Evolutionary conservation across 2,888 invertebrate genomes (phyloP).

Genomic region (Pseudococcus longispinus): DNA sequence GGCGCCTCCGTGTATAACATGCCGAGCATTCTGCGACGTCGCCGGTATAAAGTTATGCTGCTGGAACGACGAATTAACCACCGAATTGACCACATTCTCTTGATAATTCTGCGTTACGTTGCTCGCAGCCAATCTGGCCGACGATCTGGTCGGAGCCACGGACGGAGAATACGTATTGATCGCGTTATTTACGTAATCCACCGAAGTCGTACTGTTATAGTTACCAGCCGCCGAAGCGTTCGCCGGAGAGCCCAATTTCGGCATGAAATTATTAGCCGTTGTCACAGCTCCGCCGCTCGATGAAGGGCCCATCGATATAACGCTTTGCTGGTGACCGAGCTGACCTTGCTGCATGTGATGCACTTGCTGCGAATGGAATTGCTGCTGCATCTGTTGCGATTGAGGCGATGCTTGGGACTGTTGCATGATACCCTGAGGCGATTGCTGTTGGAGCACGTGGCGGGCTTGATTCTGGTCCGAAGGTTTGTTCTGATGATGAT

Average conservation of each 20-base stretch:
- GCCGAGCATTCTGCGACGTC: conserved; percentile 27
- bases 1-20: conserved; percentile 19
- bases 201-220: neutral
- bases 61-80: conserved; percentile 37
- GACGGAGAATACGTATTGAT: conserved; percentile 19
- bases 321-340: conserved; percentile 47
- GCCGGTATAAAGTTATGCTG: conserved; percentile 52
- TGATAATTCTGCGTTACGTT: neutral
- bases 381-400: conserved; percentile 55
- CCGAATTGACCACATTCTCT: neutral
- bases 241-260: conserved; percentile 43
- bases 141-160: neutral
- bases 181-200: conserved; percentile 12
- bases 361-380: conserved; percentile 58
- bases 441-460: neutral
- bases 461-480: neutral
- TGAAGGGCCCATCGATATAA: conserved; percentile 45
- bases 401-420: conserved; percentile 58
- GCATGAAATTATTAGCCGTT: conserved; percentile 15
- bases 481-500: conserved; percentile 13
- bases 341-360: conserved; percentile 56
- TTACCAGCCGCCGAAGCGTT: neutral
- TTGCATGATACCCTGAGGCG: conserved; percentile 28
- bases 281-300: neutral
- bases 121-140: neutral